Base-by-base conservation (phyloP, 2,888 invertebrate species). In the Alsophila aescularia region DNA sequence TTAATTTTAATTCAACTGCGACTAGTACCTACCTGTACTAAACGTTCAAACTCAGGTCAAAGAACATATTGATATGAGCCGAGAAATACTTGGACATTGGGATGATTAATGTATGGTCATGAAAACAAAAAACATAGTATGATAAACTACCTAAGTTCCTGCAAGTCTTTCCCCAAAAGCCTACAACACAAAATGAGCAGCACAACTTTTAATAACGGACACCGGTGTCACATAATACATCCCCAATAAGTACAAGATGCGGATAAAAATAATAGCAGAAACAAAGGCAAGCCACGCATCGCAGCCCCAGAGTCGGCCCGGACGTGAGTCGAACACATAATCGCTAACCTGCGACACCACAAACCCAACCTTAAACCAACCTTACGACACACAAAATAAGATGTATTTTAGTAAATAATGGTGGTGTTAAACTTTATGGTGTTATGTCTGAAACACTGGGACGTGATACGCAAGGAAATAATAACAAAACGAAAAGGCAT, bases 181-280 rank as follows among this genome's bases (percentile, higher is more conserved):
- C n/a, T n/a, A n/a, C n/a, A n/a, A 37, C 35, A 41, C 50, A 40
- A 52, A 60, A 57, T 49, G 58, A 45, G 50, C 58, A 52, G 60
- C 51, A 52, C 47, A 62, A 56, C 31, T 64, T 64, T 62, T 61
- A 62, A 64, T 62, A 62, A 60, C 43, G 41, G 48, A 45, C 64
- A 52, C 51, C 73, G 64, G 71, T 79, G 79, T 81, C 81, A 80
- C 78, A 81, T 77, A 84, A 83, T 78, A 78, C 79, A 66, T 72
- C 64, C 67, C 77, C 81, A 83, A 86, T 86, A 87, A 84, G 84
- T 77, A 83, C 83, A 80, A 82, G 81, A 81, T 77, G 75, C 72
- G 81, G 81, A 83, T 81, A 85, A 86, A 83, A 85, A 87, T 83
- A 83, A 83, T 81, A 79, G 78, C 67, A 58, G 74, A 73, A 76